These are phyloP conservation scores for Chelonus formosanus DNA, from an alignment of 2,888 invertebrate species.

Conservation along the genomic window DNA sequence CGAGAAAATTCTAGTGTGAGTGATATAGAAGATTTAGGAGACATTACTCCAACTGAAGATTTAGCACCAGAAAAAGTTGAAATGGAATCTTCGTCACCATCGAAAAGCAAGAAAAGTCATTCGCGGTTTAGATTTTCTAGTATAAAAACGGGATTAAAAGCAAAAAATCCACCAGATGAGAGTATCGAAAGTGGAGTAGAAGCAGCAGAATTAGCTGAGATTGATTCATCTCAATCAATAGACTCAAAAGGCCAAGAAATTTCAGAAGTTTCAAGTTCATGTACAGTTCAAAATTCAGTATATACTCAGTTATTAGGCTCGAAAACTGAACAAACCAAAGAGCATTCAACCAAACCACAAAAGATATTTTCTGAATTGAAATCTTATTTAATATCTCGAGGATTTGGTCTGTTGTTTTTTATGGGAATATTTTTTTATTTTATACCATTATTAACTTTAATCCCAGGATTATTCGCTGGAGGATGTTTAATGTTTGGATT, in stretches of 20 bases:
- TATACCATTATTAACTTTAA: conserved; percentile 52
- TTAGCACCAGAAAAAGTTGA: conserved; percentile 44
- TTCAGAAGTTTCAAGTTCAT: conserved; percentile 5
- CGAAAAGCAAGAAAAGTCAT: conserved; percentile 26
- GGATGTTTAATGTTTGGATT: conserved; percentile 48
- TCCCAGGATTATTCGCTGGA: conserved; percentile 56
- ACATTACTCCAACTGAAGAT: conserved; percentile 56
- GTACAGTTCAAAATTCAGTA: not conserved
- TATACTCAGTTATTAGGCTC: not conserved
- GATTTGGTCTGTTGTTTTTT: conserved; percentile 42
- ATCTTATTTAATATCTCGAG: conserved; percentile 47
- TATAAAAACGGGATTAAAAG: conserved; percentile 59
- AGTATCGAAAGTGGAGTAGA: conserved; percentile 61
- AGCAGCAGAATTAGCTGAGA: conserved; percentile 64
- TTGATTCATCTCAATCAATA: conserved; percentile 19
- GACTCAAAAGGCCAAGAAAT: conserved; percentile 9
- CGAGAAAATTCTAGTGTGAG: conserved; percentile 74
- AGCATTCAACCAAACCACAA: conserved; percentile 29
- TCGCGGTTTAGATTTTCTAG: conserved; percentile 64
- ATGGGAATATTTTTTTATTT: conserved; percentile 48
- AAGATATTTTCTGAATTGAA: conserved; percentile 46
- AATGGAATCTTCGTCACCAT: conserved; percentile 42
- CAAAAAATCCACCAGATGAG: conserved; percentile 50
- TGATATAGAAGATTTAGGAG: conserved; percentile 70
- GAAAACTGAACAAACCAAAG: conserved; percentile 12